phyloP scores from a whole-genome alignment of 2,888 invertebrate species.

The Patella pellucida region DNA sequence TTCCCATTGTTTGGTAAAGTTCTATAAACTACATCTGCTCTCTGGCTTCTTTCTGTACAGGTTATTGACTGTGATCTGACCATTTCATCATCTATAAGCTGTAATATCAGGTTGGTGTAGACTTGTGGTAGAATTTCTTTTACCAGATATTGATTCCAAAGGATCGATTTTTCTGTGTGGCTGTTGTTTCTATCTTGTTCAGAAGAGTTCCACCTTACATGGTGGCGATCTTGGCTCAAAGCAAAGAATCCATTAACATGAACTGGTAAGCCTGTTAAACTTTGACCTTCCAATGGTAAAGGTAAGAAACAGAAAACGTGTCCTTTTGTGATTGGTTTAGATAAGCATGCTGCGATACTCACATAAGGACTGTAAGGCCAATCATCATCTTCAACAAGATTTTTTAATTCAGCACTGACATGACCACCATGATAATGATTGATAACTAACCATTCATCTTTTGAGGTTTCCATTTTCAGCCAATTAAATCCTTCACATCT shows the following conservation, averaged over 20 bases:
- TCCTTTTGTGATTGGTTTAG: conserved; percentile 36
- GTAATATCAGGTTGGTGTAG: conserved; percentile 40
- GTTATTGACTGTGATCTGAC: no score
- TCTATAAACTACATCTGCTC: conserved; percentile 24
- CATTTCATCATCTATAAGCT: conserved; percentile 29
- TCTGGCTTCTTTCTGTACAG: no score
- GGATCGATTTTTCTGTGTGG: conserved; percentile 48
- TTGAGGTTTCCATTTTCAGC: neutral
- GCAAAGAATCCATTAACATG: conserved; percentile 67
- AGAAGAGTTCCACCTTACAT: conserved; percentile 63
- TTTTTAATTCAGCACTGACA: conserved; percentile 33
- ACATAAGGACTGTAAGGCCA: conserved; percentile 51
- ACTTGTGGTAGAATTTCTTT: conserved; percentile 54
- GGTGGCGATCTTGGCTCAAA: conserved; percentile 61
- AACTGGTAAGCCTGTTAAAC: conserved; percentile 63
- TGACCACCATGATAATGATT: conserved; percentile 39
- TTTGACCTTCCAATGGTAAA: conserved; percentile 54
- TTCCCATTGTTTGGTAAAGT: conserved; percentile 28
- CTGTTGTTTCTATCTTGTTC: conserved; percentile 35
- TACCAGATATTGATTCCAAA: conserved; percentile 62
- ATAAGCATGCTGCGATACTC: conserved; percentile 48
- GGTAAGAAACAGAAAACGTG: conserved; percentile 67
- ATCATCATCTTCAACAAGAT: conserved; percentile 30
- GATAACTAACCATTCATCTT: conserved; percentile 39
- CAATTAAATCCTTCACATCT: neutral